A percentile compares a stretch with the other conserved stretches of the same genome.
These are phyloP conservation scores for Geotrypetes seraphini DNA, from an alignment of 2,797 vertebrate genomes.

Conservation along the genomic window DNA sequence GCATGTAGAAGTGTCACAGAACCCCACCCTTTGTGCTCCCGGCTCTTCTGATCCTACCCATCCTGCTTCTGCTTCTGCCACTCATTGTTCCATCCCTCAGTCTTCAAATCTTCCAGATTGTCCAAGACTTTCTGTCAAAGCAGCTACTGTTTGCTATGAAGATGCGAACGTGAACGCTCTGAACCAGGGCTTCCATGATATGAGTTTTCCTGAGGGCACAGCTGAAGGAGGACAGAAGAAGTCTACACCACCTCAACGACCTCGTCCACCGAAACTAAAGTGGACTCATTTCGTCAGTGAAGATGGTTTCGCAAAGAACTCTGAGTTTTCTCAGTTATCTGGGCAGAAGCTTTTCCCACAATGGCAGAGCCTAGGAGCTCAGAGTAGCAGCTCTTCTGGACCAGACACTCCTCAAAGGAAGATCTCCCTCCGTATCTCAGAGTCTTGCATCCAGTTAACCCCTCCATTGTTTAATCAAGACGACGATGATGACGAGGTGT, in stretches of 20 bases:
- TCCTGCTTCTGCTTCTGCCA: constrained; percentile 24
- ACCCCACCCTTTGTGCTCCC: constrained; percentile 28
- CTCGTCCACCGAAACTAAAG: constrained; percentile 4
- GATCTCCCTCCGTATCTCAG: constrained; percentile 65
- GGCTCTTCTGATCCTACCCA: constrained; percentile 37
- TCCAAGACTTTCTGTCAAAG: constrained; percentile 14
- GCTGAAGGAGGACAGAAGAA: constrained; percentile 31
- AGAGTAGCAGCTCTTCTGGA: constrained; percentile 35
- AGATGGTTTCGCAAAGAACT: background rate
- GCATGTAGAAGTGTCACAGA: constrained; percentile 28
- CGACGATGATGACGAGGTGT: constrained; percentile 67
- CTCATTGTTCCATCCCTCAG: constrained; percentile 6
- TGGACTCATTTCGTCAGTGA: constrained; percentile 19
- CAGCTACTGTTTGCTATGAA: background rate
- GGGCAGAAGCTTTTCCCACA: constrained; percentile 13
- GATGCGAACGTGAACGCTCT: background rate
- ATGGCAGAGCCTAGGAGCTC: constrained; percentile 18
- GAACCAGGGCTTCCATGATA: constrained; percentile 23
- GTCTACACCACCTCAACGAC: constrained; percentile 8
- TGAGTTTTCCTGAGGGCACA: constrained; percentile 21
- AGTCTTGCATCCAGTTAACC: constrained; percentile 50
- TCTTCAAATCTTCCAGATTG: background rate
- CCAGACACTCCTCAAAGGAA: constrained; percentile 24
- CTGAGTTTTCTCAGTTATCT: fast-evolving
- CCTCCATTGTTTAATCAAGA: constrained; percentile 23